These are phyloP conservation scores for Apodemia hepburni DNA, from an alignment of 2,888 invertebrate genomes.

Conservation along the genomic window DNA sequence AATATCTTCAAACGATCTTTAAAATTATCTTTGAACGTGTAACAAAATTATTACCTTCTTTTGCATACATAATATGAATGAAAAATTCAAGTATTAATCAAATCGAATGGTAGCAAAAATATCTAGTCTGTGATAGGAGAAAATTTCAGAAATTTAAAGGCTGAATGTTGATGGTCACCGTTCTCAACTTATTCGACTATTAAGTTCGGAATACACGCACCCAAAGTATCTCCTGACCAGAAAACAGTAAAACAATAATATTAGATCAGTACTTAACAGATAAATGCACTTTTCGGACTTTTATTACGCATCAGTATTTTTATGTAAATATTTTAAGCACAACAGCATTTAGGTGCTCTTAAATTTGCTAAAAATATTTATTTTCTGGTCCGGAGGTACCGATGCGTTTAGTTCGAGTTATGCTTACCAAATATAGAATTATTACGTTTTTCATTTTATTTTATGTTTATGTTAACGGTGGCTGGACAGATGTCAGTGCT, in stretches of 20 bases:
- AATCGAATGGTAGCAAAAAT: slow-evolving; percentile 3
- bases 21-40: too few species aligned
- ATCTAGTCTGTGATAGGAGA: slow-evolving; percentile 12
- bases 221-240: too few species aligned
- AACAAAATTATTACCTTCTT: too few species aligned
- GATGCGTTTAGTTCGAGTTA: background rate
- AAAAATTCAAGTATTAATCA: background rate
- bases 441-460: slow-evolving; percentile 15
- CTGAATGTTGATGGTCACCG: slow-evolving; percentile 7
- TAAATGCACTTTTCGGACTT: too few species aligned
- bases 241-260: too few species aligned
- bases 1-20: too few species aligned
- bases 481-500: slow-evolving; percentile 16
- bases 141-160: slow-evolving; percentile 6
- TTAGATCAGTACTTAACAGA: too few species aligned
- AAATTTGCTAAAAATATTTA: too few species aligned
- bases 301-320: too few species aligned
- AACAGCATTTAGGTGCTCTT: too few species aligned
- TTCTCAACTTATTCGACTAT: background rate
- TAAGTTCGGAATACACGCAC: background rate
- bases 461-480: slow-evolving; percentile 15
- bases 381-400: background rate
- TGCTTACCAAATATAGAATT: slow-evolving; percentile 12
- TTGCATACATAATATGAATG: background rate
- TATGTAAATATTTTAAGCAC: too few species aligned